A percentile compares a stretch with the other conserved stretches of the same genome.
phyloP scores from a whole-genome alignment of 2,888 invertebrate genomes.

The Epirrhoe alternata region DNA sequence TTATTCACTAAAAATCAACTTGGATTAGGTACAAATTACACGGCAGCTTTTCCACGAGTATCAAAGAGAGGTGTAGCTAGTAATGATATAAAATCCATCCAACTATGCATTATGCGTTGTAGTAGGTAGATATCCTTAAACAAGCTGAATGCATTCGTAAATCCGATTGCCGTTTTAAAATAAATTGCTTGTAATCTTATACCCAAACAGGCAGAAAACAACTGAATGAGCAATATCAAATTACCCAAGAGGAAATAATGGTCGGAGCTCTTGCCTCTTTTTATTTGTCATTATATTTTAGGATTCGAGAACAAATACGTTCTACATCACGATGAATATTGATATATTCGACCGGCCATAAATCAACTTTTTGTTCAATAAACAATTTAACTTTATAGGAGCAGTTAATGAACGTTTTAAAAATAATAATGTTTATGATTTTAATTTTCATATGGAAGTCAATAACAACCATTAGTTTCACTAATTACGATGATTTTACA shows the following conservation, averaged over 20 bases:
- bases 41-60: too few relatives aligned
- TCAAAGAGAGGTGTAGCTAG: too few relatives aligned
- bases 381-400: constrained; percentile 62
- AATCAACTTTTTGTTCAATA: constrained; percentile 51
- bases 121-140: constrained; percentile 52
- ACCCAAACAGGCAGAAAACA: constrained; percentile 83
- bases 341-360: constrained; percentile 46
- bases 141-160: constrained; percentile 70
- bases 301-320: constrained; percentile 36
- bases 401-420: constrained; percentile 56
- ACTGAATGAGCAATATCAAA: constrained; percentile 81
- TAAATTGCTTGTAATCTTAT: constrained; percentile 84
- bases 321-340: constrained; percentile 21
- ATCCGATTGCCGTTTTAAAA: constrained; percentile 81
- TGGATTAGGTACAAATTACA: too few relatives aligned
- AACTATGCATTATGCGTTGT: too few relatives aligned
- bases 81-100: too few relatives aligned
- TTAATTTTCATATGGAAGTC: constrained; percentile 71
- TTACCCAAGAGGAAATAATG: constrained; percentile 75
- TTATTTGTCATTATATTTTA: constrained; percentile 66
- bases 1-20: too few relatives aligned
- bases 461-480: constrained; percentile 79
- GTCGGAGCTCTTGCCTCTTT: constrained; percentile 65
- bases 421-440: constrained; percentile 62
- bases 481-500: constrained; percentile 78